A percentile compares a stretch with the other conserved stretches of the same genome.
Evolutionary conservation across 2,888 invertebrate species (phyloP).

Genomic region (Nephrotoma guestfalica): DNA sequence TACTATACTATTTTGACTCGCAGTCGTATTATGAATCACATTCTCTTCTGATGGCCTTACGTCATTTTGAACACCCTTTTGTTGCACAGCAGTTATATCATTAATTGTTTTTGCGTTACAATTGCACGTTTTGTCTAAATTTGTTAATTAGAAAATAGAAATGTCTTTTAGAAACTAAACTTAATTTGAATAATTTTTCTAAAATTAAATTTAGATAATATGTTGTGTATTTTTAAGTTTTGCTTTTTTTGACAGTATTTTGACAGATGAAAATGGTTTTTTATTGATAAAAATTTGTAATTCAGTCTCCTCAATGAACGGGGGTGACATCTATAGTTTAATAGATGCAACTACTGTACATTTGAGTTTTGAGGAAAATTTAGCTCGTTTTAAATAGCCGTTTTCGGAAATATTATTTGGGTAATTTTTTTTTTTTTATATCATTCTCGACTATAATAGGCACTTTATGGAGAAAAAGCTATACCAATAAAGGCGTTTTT

Average conservation of each 20-base stretch:
- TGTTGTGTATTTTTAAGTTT: not conserved
- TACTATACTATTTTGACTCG: not conserved
- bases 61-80: not conserved
- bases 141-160: not conserved
- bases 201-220: not conserved
- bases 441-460: too few species aligned
- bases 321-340: not conserved
- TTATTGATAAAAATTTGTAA: not conserved
- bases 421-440: too few species aligned
- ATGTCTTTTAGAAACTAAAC: not conserved
- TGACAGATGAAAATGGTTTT: not conserved
- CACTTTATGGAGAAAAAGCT: too few species aligned
- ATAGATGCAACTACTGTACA: not conserved
- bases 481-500: too few species aligned
- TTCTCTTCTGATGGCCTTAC: not conserved
- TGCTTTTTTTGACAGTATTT: not conserved
- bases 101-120: not conserved
- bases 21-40: not conserved
- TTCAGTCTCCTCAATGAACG: not conserved
- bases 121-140: not conserved
- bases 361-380: not conserved
- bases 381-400: too few species aligned
- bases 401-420: too few species aligned
- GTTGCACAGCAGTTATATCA: not conserved
- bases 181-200: not conserved